Conservation (phyloP, 1,140 invertebrate genomes). For the Marisa cornuarietis region DNA sequence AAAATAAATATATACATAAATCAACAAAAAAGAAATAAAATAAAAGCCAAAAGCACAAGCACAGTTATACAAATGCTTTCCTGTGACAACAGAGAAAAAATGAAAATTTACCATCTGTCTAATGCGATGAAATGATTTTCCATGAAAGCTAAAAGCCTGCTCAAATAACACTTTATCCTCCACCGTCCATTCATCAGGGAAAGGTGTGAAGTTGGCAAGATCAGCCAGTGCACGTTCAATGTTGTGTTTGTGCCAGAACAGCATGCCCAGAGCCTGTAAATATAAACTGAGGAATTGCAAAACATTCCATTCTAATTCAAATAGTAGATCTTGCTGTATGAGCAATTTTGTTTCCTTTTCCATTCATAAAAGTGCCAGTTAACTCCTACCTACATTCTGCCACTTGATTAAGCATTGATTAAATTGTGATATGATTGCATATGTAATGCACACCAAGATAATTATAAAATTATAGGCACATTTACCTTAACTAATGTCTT, state of each 20-base stretch:
- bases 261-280: conserved; percentile 85
- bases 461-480: too few relatives aligned
- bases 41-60: too few relatives aligned
- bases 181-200: conserved; percentile 97
- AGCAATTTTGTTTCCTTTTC: not conserved
- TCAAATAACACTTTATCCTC: conserved; percentile 98
- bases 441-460: too few relatives aligned
- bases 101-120: conserved; percentile 86
- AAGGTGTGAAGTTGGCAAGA: conserved; percentile 95
- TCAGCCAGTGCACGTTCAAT: conserved; percentile 90
- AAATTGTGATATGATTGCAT: not conserved
- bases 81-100: too few relatives aligned
- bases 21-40: too few relatives aligned
- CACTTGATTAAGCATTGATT: not conserved
- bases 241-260: conserved; percentile 98
- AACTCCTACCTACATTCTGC: not conserved
- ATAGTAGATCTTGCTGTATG: not conserved
- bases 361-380: not conserved
- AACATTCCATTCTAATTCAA: not conserved
- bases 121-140: conserved; percentile 97
- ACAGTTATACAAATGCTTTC: too few relatives aligned
- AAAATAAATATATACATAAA: too few relatives aligned
- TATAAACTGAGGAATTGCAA: not conserved
- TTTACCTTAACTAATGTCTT: too few relatives aligned
- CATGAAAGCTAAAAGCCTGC: conserved; percentile 97